phyloP scores from a whole-genome alignment of 37 sponge, comb jelly and placozoan genomes.

The Tethya wilhelma region DNA sequence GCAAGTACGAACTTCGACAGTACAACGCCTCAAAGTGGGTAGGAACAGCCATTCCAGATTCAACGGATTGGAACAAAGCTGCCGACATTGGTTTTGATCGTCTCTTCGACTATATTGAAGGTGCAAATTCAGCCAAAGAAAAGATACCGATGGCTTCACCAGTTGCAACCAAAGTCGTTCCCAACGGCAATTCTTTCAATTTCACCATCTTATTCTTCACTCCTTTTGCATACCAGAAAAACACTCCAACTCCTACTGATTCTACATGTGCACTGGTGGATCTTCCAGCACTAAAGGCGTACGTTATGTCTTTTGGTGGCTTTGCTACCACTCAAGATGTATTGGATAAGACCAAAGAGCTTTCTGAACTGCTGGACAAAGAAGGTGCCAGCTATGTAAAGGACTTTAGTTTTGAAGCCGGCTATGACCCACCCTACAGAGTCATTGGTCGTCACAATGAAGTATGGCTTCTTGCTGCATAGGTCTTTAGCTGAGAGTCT shows the following conservation, averaged over 20 bases:
- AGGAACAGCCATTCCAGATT: background rate
- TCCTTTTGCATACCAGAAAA: slow-evolving; percentile 26
- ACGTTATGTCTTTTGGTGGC: slow-evolving; percentile 22
- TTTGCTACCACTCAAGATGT: slow-evolving; percentile 5
- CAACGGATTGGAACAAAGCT: slow-evolving; percentile 11
- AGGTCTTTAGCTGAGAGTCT: no score
- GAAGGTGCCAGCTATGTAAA: slow-evolving; percentile 10
- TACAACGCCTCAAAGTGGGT: slow-evolving; percentile 41
- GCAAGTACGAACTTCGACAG: slow-evolving; percentile 18
- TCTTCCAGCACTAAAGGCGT: slow-evolving; percentile 25
- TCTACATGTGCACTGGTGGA: background rate
- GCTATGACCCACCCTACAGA: slow-evolving; percentile 40
- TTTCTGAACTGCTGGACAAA: background rate
- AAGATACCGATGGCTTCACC: slow-evolving; percentile 29
- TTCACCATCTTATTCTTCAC: slow-evolving; percentile 38
- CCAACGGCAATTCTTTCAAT: slow-evolving; percentile 12
- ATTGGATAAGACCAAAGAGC: background rate
- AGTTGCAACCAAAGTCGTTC: slow-evolving; percentile 25
- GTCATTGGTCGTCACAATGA: slow-evolving; percentile 39
- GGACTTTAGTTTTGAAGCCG: slow-evolving; percentile 19
- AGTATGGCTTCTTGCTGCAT: slow-evolving; percentile 36
- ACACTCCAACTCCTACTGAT: slow-evolving; percentile 24
- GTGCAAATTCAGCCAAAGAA: slow-evolving; percentile 14
- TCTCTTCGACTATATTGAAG: slow-evolving; percentile 13
- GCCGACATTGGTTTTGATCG: slow-evolving; percentile 1